Percentiles rank a stretch among this genome's conserved stretches.
These are phyloP conservation scores for Colletes collaris DNA, from an alignment of 2,888 invertebrate species.

Conservation along the genomic window DNA sequence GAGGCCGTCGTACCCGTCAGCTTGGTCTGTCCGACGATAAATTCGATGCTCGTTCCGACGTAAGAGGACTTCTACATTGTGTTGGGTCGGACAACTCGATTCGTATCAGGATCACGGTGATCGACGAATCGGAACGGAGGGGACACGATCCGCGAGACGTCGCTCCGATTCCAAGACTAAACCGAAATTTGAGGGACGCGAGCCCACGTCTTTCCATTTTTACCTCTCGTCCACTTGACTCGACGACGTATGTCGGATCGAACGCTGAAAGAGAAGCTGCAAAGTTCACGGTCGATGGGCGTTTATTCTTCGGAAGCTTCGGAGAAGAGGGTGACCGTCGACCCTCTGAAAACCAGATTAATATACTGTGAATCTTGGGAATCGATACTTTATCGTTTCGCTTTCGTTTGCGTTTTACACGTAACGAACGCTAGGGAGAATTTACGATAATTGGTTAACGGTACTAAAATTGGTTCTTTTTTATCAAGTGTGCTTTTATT, in stretches of 20 bases:
- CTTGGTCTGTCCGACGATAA: constrained; percentile 47
- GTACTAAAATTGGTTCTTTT: too few species aligned
- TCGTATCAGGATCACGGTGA: constrained; percentile 59
- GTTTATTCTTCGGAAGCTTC: constrained; percentile 37
- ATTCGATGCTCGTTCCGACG: constrained; percentile 41
- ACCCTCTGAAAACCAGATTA: constrained; percentile 14
- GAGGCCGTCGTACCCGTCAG: too few species aligned
- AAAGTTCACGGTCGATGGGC: constrained; percentile 38
- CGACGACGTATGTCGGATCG: neutral
- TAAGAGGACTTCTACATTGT: constrained; percentile 64
- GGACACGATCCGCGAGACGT: neutral
- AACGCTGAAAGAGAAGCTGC: constrained; percentile 26
- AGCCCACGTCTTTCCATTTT: too few species aligned
- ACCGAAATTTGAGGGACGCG: too few species aligned
- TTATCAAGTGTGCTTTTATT: too few species aligned
- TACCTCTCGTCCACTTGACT: too few species aligned
- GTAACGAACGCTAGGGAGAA: too few species aligned
- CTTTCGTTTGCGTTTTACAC: too few species aligned
- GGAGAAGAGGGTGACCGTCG: neutral
- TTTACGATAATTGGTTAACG: too few species aligned
- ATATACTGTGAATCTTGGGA: constrained; percentile 8
- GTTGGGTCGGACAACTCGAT: constrained; percentile 62
- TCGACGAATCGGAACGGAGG: constrained; percentile 31
- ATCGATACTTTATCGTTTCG: too few species aligned
- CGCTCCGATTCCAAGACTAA: too few species aligned